A percentile compares a stretch with the other conserved stretches of the same genome.
These are phyloP conservation scores for Timandra comae DNA, from an alignment of 2,888 invertebrate species.

Conservation along the genomic window DNA sequence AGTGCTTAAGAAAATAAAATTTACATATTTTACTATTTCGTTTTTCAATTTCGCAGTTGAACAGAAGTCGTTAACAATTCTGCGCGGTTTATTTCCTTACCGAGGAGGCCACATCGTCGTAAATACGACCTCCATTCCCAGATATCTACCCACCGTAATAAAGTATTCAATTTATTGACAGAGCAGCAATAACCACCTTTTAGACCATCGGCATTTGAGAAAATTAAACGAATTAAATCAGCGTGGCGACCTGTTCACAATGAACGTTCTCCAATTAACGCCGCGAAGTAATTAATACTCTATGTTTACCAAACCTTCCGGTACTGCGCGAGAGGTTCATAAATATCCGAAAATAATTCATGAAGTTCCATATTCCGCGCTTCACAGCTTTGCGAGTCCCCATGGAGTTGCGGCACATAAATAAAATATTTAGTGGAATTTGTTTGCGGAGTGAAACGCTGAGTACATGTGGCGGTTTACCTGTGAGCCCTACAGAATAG, in stretches of 20 bases:
- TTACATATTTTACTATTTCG: slow-evolving; percentile 16
- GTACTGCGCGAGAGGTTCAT: slow-evolving; percentile 19
- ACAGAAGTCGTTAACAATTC: slow-evolving; percentile 40
- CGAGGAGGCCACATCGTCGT: slow-evolving; percentile 33
- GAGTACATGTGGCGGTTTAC: slow-evolving; percentile 10
- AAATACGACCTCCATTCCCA: slow-evolving; percentile 35
- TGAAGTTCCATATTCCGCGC: slow-evolving; percentile 18
- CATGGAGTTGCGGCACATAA: slow-evolving; percentile 12
- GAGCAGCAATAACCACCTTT: slow-evolving; percentile 27
- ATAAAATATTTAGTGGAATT: slow-evolving; percentile 19
- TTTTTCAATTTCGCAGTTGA: slow-evolving; percentile 29
- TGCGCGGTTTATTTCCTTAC: slow-evolving; percentile 37
- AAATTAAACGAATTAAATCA: slow-evolving; percentile 10
- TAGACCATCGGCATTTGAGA: slow-evolving; percentile 18
- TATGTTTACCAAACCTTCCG: slow-evolving; percentile 17
- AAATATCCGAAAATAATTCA: slow-evolving; percentile 20
- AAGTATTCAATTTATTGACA: slow-evolving; percentile 47
- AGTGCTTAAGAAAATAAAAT: slow-evolving; percentile 8
- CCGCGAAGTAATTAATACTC: slow-evolving; percentile 21
- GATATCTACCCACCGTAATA: slow-evolving; percentile 32
- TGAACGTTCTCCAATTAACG: slow-evolving; percentile 18
- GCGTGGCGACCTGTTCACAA: slow-evolving; percentile 4
- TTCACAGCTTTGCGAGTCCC: slow-evolving; percentile 14
- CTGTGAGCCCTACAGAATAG: slow-evolving; percentile 20
- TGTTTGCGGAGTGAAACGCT: slow-evolving; percentile 11